Conservation (phyloP, 2,888 invertebrate species). For the Esperia sulphurella region DNA sequence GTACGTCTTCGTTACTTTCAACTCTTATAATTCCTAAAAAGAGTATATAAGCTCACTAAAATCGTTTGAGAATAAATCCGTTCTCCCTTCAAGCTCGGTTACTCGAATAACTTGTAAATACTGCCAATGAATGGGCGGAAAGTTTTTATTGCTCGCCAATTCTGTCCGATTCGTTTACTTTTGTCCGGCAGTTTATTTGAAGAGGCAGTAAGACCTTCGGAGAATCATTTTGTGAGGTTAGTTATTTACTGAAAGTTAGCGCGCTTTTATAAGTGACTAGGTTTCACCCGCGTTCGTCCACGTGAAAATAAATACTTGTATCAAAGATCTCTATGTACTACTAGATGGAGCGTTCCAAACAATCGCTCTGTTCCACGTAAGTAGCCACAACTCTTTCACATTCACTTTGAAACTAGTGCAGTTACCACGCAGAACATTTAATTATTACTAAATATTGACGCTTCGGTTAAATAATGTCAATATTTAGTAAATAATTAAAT, state of each 20-base stretch:
- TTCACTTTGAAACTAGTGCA: no score
- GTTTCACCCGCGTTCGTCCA: not conserved
- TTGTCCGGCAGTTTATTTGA: constrained; percentile 9
- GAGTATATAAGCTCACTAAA: not conserved
- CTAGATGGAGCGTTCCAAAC: no score
- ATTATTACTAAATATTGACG: no score
- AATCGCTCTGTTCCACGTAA: no score
- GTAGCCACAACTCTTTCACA: no score
- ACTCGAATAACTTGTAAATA: constrained; percentile 7
- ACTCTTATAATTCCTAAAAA: no score
- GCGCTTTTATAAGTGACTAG: not conserved
- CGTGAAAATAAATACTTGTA: no score
- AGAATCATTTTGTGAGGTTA: not conserved
- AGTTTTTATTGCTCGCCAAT: constrained; percentile 22
- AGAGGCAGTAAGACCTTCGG: constrained; percentile 3
- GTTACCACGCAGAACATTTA: no score
- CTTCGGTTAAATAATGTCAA: no score
- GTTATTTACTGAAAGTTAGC: not conserved
- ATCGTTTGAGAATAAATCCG: not conserved
- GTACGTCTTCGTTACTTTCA: no score
- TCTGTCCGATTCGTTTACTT: constrained; percentile 19
- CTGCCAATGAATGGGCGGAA: constrained; percentile 18
- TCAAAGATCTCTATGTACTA: no score
- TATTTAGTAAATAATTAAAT: no score
- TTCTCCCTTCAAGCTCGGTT: not conserved